A percentile compares a stretch with the other conserved stretches of the same genome.
These are phyloP conservation scores for Gryon sp. DNA, from an alignment of 1,140 invertebrate species.

Conservation along the genomic window DNA sequence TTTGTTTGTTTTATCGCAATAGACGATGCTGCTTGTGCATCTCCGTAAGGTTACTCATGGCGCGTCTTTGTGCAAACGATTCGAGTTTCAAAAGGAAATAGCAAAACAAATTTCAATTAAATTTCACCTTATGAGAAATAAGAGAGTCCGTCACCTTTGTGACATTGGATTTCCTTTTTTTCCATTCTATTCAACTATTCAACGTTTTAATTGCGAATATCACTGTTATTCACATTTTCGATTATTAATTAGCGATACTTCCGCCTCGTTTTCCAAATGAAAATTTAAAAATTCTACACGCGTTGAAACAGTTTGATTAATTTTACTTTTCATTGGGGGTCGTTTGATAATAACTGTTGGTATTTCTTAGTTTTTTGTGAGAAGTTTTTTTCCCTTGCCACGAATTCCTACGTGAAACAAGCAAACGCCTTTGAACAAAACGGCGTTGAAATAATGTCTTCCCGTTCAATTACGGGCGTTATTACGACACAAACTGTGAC, in stretches of 20 bases:
- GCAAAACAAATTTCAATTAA: conserved; percentile 32
- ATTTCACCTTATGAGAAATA: conserved; percentile 3
- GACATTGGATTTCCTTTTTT: too few species aligned
- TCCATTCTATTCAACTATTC: too few species aligned
- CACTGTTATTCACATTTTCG: too few species aligned
- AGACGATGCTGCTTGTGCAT: conserved; percentile 1
- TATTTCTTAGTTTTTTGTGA: too few species aligned
- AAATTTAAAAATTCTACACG: not conserved
- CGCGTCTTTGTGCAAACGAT: conserved; percentile 20
- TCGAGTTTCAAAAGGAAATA: conserved; percentile 7
- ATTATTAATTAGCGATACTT: not conserved
- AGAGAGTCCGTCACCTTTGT: not conserved
- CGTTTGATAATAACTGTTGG: not conserved
- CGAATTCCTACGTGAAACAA: not conserved
- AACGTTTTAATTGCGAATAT: too few species aligned
- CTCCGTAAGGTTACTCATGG: not conserved
- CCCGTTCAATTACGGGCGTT: conserved; percentile 68
- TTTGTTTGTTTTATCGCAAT: conserved; percentile 57
- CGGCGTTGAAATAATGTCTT: conserved; percentile 64
- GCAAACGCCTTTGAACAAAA: conserved; percentile 16
- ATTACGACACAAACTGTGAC: conserved; percentile 59
- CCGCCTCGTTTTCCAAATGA: not conserved
- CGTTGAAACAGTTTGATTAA: conserved; percentile 10
- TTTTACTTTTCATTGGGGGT: conserved; percentile 22
- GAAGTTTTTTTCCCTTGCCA: conserved; percentile 6